Conservation (phyloP, 2,113 vertebrate species). For the Boulengeromyrus knoepffleri region DNA sequence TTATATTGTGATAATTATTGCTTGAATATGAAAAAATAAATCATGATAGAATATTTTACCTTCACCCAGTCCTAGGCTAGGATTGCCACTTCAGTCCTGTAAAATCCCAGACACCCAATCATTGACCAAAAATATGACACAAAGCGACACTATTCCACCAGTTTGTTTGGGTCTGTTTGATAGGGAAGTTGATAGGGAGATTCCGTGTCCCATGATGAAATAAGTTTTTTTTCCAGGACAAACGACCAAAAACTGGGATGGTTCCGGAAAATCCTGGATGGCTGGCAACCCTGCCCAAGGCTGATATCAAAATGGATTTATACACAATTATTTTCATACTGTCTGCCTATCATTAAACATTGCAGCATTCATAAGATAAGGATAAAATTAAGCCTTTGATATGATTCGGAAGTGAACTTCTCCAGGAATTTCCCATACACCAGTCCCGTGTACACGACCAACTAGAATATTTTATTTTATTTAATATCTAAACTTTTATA, state of each 20-base stretch:
- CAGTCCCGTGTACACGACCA: neutral
- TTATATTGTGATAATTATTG: neutral
- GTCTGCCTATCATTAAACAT: neutral
- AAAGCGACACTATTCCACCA: neutral
- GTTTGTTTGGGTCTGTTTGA: neutral
- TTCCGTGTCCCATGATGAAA: neutral
- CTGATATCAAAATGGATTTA: neutral
- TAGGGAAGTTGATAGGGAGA: neutral
- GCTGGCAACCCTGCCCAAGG: neutral
- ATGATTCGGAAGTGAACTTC: neutral
- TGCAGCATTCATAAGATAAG: neutral
- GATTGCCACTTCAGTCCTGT: neutral
- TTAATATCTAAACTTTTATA: neutral
- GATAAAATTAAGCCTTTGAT: neutral
- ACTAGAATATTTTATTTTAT: neutral
- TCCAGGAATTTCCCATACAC: neutral
- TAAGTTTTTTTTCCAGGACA: neutral
- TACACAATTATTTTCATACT: neutral
- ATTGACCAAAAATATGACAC: neutral
- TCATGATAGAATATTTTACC: neutral
- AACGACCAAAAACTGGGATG: neutral
- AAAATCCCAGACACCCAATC: neutral
- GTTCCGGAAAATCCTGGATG: neutral
- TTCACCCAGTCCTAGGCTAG: neutral
- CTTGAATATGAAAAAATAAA: neutral